Evolutionary conservation across 64 coral and sea anemone species (phyloP), one percentile per base, ranked within the genome.

Genomic region (Montipora cactus): DNA sequence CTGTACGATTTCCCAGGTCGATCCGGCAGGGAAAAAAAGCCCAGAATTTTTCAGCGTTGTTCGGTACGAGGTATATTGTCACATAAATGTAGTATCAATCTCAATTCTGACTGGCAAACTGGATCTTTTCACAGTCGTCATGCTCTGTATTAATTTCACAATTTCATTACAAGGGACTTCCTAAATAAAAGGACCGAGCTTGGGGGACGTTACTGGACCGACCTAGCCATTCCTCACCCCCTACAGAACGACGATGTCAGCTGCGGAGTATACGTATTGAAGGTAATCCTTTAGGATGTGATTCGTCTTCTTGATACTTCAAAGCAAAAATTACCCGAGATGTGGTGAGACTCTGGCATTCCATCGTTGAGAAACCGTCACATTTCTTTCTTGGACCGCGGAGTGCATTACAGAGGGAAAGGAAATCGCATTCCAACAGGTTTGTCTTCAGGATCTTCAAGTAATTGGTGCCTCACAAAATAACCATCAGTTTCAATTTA

Each of bases 391-490:
- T 74, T 74, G 37, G 19, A 74, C 19, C 70, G 70, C 70, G 70
- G 70, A 28, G 70, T 74, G 70, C 70, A 74, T 74, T 21, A 74
- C 70, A 74, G 70, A 28, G 19, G 19, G n/a, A 74, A 21, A 74
- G 70, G 70, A 74, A 74, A 74, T 74, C 15, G 70, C 70, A 74
- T 74, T 74, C n/a, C 70, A 74, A 74, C 70, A 74, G 70, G 16
- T 74, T 11, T 21, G 70, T 74, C 70, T 55, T 10, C 5, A 7
- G 52, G 10, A 55, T 55, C 10, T 55, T 10, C 52, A 55, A 55
- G 10, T 55, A 7, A 1, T 55, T 55, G 52, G 52, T 55, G 5
- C 52, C 52, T 55, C 5, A 55, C 6, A 55, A 55, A 55, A 55
- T 10, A 55, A 5, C 52, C 5, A 55, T 7, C 10, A 55, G 5